Conservation (phyloP, 2,888 invertebrate species). For the Vandiemenella viatica region DNA sequence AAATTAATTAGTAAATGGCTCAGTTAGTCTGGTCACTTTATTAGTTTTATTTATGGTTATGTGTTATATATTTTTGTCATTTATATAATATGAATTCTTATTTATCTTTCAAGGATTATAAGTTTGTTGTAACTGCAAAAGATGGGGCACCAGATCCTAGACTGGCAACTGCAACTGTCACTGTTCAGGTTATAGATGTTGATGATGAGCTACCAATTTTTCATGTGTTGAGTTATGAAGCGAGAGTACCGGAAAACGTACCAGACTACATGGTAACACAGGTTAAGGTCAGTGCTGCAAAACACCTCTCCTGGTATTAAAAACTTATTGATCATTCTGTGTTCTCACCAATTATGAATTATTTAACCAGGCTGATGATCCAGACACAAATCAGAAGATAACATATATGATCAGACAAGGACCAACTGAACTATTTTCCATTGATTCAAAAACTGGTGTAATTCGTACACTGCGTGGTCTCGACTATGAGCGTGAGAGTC, state of each 20-base stretch:
- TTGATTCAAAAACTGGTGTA: constrained; percentile 64
- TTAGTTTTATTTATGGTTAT: no score
- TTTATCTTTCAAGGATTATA: constrained; percentile 44
- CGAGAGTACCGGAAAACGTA: constrained; percentile 71
- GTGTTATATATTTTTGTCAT: no score
- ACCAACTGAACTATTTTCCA: constrained; percentile 63
- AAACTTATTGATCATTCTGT: background rate
- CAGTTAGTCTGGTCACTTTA: no score
- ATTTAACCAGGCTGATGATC: constrained; percentile 54
- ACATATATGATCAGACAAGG: constrained; percentile 74
- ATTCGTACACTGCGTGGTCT: constrained; percentile 60
- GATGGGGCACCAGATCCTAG: constrained; percentile 77
- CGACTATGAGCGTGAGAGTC: constrained; percentile 60
- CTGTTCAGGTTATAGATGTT: constrained; percentile 61
- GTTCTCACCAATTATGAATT: background rate
- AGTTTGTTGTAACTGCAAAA: constrained; percentile 75
- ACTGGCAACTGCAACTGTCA: constrained; percentile 73
- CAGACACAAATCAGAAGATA: constrained; percentile 56
- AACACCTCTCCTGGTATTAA: background rate
- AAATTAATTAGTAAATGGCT: no score
- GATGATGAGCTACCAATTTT: constrained; percentile 76
- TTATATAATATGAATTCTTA: no score
- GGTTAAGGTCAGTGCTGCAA: constrained; percentile 42
- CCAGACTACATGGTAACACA: constrained; percentile 62
- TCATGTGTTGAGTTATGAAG: constrained; percentile 52